These are phyloP conservation scores for Holocentrus rufus DNA, from an alignment of 2,797 vertebrate genomes.

Conservation along the genomic window DNA sequence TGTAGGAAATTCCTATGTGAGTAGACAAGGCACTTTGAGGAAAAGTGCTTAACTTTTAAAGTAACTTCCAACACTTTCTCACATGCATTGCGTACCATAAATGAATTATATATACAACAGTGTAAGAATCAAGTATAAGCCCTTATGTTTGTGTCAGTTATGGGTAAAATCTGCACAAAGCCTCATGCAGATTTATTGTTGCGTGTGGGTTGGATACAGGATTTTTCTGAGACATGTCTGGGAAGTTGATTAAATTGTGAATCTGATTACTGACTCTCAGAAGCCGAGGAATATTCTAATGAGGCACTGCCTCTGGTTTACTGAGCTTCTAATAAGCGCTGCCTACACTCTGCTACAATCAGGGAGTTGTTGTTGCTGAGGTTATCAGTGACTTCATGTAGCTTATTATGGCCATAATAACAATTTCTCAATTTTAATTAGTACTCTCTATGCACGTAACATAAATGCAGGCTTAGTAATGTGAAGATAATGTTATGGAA, in stretches of 20 bases:
- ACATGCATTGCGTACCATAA: background rate
- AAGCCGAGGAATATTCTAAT: slow-evolving; percentile 31
- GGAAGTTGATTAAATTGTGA: slow-evolving; percentile 41
- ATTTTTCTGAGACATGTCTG: slow-evolving; percentile 40
- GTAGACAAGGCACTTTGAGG: background rate
- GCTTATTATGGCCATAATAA: slow-evolving; percentile 6
- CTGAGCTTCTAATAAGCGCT: background rate
- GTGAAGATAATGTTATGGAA: background rate
- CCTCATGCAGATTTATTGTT: slow-evolving; percentile 14
- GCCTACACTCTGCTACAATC: slow-evolving; percentile 24
- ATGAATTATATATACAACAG: background rate
- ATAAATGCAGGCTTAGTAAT: background rate
- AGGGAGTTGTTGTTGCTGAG: slow-evolving; percentile 14
- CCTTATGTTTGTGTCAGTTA: slow-evolving; percentile 5
- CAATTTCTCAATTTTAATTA: slow-evolving; percentile 18
- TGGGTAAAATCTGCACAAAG: slow-evolving; percentile 4
- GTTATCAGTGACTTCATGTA: slow-evolving; percentile 29
- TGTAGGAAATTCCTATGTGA: background rate
- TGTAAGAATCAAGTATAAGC: background rate
- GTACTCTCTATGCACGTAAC: background rate
- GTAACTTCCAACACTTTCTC: background rate
- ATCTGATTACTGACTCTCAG: slow-evolving; percentile 40
- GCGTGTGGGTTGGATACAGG: slow-evolving; percentile 43
- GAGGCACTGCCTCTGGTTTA: slow-evolving; percentile 28
- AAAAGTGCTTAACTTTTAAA: no score